Percentiles rank a stretch among this genome's conserved stretches.
Conservation (phyloP, 2,888 invertebrate genomes). For the Agrochola lota region DNA sequence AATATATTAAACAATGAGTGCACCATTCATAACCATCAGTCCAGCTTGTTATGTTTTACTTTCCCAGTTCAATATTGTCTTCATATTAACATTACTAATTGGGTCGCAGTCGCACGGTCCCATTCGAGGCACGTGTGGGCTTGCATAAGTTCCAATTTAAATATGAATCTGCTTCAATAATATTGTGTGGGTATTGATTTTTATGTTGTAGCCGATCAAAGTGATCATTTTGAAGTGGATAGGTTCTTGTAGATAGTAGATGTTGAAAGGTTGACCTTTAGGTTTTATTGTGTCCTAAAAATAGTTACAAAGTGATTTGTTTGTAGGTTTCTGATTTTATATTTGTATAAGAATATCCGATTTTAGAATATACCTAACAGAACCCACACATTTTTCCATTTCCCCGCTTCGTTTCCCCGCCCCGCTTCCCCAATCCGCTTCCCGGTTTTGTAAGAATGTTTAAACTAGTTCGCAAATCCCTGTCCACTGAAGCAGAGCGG, state of each 20-base stretch:
- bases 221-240: not conserved
- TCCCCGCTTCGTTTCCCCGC: too few relatives aligned
- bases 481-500: too few relatives aligned
- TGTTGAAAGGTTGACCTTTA: not conserved
- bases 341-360: not conserved
- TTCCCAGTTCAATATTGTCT: conserved; percentile 34
- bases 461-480: too few relatives aligned
- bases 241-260: not conserved
- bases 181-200: conserved; percentile 9
- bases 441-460: too few relatives aligned
- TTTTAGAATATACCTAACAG: not conserved
- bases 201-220: not conserved
- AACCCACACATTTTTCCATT: too few relatives aligned
- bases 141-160: conserved; percentile 38
- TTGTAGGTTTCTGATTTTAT: not conserved
- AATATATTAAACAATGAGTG: not conserved
- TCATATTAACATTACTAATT: conserved; percentile 50
- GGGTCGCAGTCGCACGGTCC: conserved; percentile 24
- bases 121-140: conserved; percentile 23
- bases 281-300: not conserved
- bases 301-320: not conserved
- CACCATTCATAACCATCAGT: not conserved
- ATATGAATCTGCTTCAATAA: conserved; percentile 24
- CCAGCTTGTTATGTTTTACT: conserved; percentile 27
- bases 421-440: too few relatives aligned